These are phyloP conservation scores for Timema cristinae DNA, from an alignment of 2,888 invertebrate species.

Conservation along the genomic window DNA sequence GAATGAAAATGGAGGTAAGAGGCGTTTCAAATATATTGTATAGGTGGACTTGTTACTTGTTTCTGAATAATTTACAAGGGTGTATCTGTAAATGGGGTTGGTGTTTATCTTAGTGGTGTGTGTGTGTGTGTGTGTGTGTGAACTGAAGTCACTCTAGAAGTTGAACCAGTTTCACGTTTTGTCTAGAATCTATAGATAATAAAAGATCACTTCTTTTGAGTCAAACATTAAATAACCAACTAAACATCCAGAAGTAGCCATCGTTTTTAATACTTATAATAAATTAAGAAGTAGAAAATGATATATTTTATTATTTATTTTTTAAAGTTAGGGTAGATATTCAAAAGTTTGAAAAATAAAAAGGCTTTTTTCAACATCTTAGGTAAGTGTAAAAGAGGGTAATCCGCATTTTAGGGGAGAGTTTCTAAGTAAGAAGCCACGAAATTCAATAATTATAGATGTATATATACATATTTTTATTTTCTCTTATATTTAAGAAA, in stretches of 20 bases:
- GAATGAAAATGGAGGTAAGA: neutral
- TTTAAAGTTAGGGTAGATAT: neutral
- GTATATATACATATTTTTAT: too few relatives aligned
- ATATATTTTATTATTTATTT: too few relatives aligned
- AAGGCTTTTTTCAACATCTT: neutral
- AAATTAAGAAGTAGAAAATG: too few relatives aligned
- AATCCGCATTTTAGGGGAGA: neutral
- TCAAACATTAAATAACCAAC: too few relatives aligned
- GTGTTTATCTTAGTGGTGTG: conserved; percentile 20
- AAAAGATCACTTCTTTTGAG: too few relatives aligned
- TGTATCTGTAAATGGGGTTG: conserved; percentile 23
- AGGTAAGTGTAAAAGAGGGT: neutral
- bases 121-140: neutral
- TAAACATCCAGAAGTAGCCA: too few relatives aligned
- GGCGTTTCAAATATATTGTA: too few relatives aligned
- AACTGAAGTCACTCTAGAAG: too few relatives aligned
- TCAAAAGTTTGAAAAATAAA: conserved; percentile 7
- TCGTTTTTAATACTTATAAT: too few relatives aligned
- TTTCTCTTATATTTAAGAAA: too few relatives aligned
- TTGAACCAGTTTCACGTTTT: too few relatives aligned
- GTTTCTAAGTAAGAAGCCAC: neutral
- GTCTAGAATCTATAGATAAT: too few relatives aligned
- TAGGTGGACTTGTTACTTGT: conserved; percentile 16
- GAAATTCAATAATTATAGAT: neutral
- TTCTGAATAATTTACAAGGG: conserved; percentile 28